Percentiles rank a stretch among this genome's conserved stretches.
Conservation (phyloP, 2,797 vertebrate genomes). For the Leptatherina wallacei region DNA sequence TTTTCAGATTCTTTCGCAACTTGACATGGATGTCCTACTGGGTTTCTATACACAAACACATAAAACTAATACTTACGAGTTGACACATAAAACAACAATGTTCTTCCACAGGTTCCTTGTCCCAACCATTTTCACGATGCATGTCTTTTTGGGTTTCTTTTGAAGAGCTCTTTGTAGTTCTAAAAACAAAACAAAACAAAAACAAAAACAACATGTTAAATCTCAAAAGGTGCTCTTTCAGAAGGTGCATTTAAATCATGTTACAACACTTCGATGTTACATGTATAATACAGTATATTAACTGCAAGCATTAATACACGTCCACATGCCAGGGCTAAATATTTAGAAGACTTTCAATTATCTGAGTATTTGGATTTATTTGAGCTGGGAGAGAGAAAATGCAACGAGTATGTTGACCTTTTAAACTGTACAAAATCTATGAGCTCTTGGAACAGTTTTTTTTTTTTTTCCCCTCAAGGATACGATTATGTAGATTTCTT, state of each 20-base stretch:
- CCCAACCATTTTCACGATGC: conserved; percentile 94
- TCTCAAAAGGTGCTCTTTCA: not conserved
- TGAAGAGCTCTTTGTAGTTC: conserved; percentile 91
- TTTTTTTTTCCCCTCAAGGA: too few relatives aligned
- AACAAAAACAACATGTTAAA: not conserved
- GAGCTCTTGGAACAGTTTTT: too few relatives aligned
- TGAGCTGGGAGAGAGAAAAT: too few relatives aligned
- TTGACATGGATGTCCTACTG: not conserved
- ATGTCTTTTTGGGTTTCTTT: conserved; percentile 91
- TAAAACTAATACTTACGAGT: conserved; percentile 88
- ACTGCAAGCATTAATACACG: not conserved
- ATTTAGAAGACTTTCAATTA: not conserved
- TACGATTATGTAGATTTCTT: too few relatives aligned
- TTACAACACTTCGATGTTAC: not conserved
- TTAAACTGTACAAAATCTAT: too few relatives aligned
- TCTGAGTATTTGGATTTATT: too few relatives aligned
- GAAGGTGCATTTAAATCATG: not conserved
- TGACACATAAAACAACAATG: conserved; percentile 96
- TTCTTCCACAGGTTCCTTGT: conserved; percentile 98
- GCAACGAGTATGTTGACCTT: too few relatives aligned
- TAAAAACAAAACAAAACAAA: conserved; percentile 68
- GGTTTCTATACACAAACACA: not conserved
- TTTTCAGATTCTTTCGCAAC: conserved; percentile 11
- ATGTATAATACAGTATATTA: not conserved
- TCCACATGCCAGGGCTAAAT: not conserved